These are phyloP conservation scores for Myioborus miniatus DNA, from an alignment of 2,797 vertebrate genomes.

Conservation along the genomic window DNA sequence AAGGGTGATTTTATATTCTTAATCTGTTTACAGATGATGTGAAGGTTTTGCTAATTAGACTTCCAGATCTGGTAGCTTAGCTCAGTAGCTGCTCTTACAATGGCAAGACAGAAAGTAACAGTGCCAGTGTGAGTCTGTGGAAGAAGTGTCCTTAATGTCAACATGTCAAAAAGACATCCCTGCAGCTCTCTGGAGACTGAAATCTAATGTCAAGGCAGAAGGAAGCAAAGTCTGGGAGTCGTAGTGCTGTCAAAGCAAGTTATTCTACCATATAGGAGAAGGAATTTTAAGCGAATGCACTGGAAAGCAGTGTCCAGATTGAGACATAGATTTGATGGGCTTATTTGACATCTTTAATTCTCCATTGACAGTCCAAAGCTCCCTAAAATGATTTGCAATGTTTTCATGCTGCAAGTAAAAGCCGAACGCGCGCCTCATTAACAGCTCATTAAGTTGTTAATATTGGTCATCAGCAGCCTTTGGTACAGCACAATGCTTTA, in stretches of 20 bases:
- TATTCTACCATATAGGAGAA: slow-evolving; percentile 29
- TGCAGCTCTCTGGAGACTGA: slow-evolving; percentile 44
- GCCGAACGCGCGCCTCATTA: slow-evolving; percentile 67
- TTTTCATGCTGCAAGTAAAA: slow-evolving; percentile 67
- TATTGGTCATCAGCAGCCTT: slow-evolving; percentile 72
- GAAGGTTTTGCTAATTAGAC: slow-evolving; percentile 22
- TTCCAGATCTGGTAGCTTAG: background rate
- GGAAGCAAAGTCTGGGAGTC: slow-evolving; percentile 35
- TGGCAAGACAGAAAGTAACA: background rate
- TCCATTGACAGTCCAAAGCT: slow-evolving; percentile 47
- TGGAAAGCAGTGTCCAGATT: slow-evolving; percentile 52
- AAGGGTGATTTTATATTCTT: background rate
- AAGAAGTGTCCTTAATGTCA: slow-evolving; percentile 66
- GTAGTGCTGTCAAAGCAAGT: slow-evolving; percentile 51
- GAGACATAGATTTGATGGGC: slow-evolving; percentile 58
- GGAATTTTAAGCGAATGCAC: slow-evolving; percentile 41
- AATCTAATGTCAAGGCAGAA: slow-evolving; percentile 47
- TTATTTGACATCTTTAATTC: slow-evolving; percentile 68
- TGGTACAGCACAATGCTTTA: slow-evolving; percentile 45
- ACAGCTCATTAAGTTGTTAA: slow-evolving; percentile 74
- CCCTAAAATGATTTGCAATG: slow-evolving; percentile 66
- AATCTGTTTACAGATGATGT: background rate
- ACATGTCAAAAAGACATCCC: slow-evolving; percentile 45
- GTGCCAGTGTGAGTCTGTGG: slow-evolving; percentile 25
- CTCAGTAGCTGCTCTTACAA: background rate